Evolutionary conservation across 2,888 invertebrate genomes (phyloP).

Genomic region (Salticus scenicus): DNA sequence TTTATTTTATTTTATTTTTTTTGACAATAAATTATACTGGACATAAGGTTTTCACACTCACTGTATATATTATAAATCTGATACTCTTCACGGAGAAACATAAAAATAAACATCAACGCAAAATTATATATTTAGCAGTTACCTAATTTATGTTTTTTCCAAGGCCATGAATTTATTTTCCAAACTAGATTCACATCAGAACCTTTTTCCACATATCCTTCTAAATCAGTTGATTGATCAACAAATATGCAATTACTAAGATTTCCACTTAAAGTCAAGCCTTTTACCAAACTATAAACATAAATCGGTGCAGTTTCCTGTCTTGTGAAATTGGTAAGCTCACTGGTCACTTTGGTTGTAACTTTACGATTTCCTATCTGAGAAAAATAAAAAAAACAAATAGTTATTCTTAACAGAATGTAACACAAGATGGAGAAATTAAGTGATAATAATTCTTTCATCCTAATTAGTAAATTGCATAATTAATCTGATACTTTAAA

Average conservation of each 20-base stretch:
- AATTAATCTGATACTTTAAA: too few relatives aligned
- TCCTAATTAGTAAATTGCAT: too few relatives aligned
- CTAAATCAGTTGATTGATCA: neutral
- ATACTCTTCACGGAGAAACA: too few relatives aligned
- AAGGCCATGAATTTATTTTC: neutral
- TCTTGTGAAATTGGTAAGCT: neutral
- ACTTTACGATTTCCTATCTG: constrained; percentile 41
- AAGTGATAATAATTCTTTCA: too few relatives aligned
- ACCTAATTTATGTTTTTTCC: constrained; percentile 33
- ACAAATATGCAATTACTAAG: constrained; percentile 10
- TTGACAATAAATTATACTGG: too few relatives aligned
- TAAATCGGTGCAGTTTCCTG: constrained; percentile 13
- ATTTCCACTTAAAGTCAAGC: constrained; percentile 1
- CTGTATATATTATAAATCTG: too few relatives aligned
- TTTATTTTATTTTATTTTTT: too few relatives aligned
- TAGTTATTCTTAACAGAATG: too few relatives aligned
- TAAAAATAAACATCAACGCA: too few relatives aligned
- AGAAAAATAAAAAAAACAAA: neutral
- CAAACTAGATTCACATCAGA: constrained; percentile 28
- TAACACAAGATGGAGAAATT: too few relatives aligned
- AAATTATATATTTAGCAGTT: too few relatives aligned
- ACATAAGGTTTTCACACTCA: too few relatives aligned
- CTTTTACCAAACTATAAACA: neutral
- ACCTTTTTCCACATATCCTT: constrained; percentile 32
- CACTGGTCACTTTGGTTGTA: constrained; percentile 18